Percentiles rank a stretch among this genome's conserved stretches.
phyloP scores from a whole-genome alignment of 2,888 invertebrate genomes.

The Nebria brevicollis region DNA sequence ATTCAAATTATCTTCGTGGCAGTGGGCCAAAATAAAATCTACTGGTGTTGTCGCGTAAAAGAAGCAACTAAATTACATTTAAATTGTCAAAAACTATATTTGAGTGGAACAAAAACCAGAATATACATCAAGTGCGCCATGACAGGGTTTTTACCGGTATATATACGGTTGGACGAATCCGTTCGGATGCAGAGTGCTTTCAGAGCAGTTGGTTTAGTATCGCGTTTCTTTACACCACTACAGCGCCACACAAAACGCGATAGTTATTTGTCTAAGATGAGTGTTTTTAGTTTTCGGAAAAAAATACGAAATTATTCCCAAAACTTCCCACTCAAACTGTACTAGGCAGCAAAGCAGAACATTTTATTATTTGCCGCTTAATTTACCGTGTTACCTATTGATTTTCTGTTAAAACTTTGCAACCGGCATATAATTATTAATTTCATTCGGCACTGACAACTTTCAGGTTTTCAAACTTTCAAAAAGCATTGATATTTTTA shows the following conservation, averaged over 20 bases:
- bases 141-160: constrained; percentile 16
- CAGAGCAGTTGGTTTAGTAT: not conserved
- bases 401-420: constrained; percentile 17
- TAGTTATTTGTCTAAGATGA: no score
- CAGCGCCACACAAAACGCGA: not conserved
- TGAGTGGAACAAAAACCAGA: constrained; percentile 6
- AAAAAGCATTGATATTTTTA: not conserved
- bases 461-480: not conserved
- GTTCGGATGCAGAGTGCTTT: not conserved
- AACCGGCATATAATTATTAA: constrained; percentile 32
- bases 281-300: not conserved
- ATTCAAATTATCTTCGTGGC: not conserved
- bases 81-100: constrained; percentile 37
- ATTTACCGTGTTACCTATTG: constrained; percentile 44
- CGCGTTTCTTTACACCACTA: not conserved
- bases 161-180: constrained; percentile 31
- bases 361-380: constrained; percentile 33
- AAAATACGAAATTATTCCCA: not conserved
- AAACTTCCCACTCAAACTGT: not conserved
- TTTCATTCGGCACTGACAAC: constrained; percentile 7
- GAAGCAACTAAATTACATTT: constrained; percentile 34
- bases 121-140: not conserved
- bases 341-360: not conserved
- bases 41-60: constrained; percentile 9
- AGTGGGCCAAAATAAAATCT: not conserved